phyloP scores from a whole-genome alignment of 2,888 invertebrate species.

The Pegoplata infirma region DNA sequence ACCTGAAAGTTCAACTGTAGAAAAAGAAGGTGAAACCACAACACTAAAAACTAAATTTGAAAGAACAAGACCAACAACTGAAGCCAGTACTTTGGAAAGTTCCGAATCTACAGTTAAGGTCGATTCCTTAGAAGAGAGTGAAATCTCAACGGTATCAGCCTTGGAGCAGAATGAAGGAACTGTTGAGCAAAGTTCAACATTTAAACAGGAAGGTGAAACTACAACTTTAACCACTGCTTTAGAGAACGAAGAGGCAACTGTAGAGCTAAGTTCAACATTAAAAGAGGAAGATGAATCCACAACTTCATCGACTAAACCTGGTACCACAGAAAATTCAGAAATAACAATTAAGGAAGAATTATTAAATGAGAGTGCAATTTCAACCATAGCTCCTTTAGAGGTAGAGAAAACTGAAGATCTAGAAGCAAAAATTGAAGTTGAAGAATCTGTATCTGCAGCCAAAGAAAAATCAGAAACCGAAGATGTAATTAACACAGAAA shows the following conservation, averaged over 20 bases:
- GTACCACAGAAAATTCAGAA: background rate
- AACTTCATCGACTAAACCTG: background rate
- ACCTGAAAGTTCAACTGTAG: background rate
- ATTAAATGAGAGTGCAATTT: background rate
- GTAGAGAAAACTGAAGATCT: background rate
- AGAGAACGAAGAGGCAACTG: background rate
- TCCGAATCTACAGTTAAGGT: too few relatives aligned
- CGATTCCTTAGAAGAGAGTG: too few relatives aligned
- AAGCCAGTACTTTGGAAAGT: too few relatives aligned
- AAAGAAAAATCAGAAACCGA: background rate
- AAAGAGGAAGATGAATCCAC: background rate
- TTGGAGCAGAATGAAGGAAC: too few relatives aligned
- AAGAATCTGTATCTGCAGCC: background rate
- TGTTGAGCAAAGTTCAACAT: too few relatives aligned
- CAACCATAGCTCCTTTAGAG: background rate
- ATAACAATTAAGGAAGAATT: background rate
- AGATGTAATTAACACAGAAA: background rate
- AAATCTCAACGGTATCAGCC: too few relatives aligned
- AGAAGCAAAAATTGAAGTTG: background rate
- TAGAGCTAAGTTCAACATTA: background rate
- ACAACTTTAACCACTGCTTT: background rate
- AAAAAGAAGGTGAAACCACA: background rate
- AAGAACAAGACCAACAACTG: background rate
- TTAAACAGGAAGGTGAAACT: too few relatives aligned
- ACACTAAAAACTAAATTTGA: too few relatives aligned